Evolutionary conservation across 2,113 vertebrate genomes (phyloP).

Genomic region (Xiphias gladius): DNA sequence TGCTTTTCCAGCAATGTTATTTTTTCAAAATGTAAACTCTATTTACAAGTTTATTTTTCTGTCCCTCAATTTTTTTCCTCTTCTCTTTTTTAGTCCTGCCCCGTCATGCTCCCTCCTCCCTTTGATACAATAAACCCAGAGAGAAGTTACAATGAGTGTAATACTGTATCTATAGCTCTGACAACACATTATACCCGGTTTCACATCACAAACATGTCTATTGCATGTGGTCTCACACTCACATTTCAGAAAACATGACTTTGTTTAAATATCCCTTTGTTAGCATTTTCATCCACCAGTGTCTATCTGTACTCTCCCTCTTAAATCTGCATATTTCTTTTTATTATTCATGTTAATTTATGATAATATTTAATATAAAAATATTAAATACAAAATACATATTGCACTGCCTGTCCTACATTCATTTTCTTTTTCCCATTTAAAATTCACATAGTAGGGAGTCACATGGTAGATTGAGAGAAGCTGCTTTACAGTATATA

Average conservation of each 20-base stretch:
- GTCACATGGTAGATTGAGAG: conserved; percentile 12
- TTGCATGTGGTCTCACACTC: background rate
- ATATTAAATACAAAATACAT: background rate
- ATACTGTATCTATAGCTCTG: conserved; percentile 17
- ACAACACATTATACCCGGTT: conserved; percentile 16
- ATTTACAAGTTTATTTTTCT: background rate
- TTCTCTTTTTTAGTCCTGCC: background rate
- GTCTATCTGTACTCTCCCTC: background rate
- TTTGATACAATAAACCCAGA: conserved; percentile 2
- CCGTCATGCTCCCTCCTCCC: background rate
- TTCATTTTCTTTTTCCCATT: background rate
- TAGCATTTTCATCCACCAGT: background rate
- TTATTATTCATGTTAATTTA: background rate
- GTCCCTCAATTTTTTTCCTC: background rate
- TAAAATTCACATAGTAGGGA: background rate
- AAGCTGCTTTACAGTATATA: conserved; percentile 12
- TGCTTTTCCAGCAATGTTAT: too few species aligned
- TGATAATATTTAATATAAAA: background rate
- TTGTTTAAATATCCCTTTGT: background rate
- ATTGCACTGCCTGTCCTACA: background rate
- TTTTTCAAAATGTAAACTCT: background rate
- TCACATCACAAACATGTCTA: conserved; percentile 17
- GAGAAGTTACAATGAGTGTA: conserved; percentile 14
- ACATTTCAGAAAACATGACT: background rate
- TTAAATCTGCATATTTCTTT: background rate